Evolutionary conservation across 2,113 vertebrate species (phyloP).

Genomic region (Chionodraco myersi): DNA sequence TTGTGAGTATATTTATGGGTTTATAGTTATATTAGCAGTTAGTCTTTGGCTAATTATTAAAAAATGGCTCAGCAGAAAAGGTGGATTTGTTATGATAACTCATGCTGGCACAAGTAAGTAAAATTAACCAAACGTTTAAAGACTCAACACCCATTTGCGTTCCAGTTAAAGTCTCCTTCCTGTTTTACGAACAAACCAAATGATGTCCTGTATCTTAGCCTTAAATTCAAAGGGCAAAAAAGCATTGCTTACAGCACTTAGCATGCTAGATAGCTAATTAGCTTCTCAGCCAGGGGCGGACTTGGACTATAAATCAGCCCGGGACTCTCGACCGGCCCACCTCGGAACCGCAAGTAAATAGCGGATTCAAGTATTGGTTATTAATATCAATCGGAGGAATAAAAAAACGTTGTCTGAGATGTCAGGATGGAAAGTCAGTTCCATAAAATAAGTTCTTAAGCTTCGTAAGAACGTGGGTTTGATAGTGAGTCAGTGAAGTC

Average conservation of each 20-base stretch:
- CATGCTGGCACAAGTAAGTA: no score
- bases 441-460: constrained; percentile 12
- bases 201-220: neutral
- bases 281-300: neutral
- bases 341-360: neutral
- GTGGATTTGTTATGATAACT: neutral
- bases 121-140: no score
- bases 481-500: constrained; percentile 33
- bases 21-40: neutral
- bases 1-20: neutral
- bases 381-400: constrained; percentile 43
- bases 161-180: neutral
- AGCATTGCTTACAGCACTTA: neutral
- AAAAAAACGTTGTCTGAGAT: constrained; percentile 22
- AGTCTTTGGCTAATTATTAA: neutral
- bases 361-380: constrained; percentile 35
- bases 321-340: no score
- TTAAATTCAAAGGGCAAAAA: neutral
- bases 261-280: neutral
- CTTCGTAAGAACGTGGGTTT: neutral
- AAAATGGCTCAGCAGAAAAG: neutral
- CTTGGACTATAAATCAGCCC: no score
- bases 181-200: neutral
- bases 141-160: no score
- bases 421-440: constrained; percentile 17